Base-by-base conservation (phyloP, 2,888 invertebrate genomes). In the Cheilosia scutellata region DNA sequence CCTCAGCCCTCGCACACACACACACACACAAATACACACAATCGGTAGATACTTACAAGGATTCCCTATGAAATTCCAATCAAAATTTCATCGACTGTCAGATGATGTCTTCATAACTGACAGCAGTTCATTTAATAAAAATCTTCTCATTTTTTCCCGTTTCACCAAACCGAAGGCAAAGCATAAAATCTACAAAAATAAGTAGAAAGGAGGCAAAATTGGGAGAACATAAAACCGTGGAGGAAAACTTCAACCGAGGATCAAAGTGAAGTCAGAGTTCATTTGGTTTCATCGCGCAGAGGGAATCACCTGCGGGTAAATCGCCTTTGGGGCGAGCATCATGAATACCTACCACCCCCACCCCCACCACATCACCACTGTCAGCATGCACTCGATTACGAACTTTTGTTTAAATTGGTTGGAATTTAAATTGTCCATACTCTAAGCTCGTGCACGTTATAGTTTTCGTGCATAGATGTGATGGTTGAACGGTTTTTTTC, bases 361-460 rank as follows among this genome's bases (percentile, higher is more conserved):
- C 37, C 9, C 37, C 37, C 13, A 37, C 4, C 37, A 37, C 65
- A 20, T 31, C 44, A n/a, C 11, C 20, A n/a, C 25, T 16, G 20
- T 60, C 42, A 40, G 65, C 47, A 66, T 42, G 40, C 55, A 58
- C 82, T 62, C 76, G 62, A 82, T 70, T 82, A 68, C 42, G 58
- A 82, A 82, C 76, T 86, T 86, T 86, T 82, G 76, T 76, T 86
- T 62, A 77, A 86, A 82, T 82, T 82, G 82, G 66, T 68, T 71
- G 76, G 62, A 86, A 77, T 86, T 86, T 82, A 86, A 82, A 82
- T 82, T 82, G 70, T 65, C 62, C 37, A 31, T 31, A 27, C 33
- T 37, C 44, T 20, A 25, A 79, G 44, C 49, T 42, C 37, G 25
- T 13, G 51, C 60, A 47, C 58, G 47, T 51, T 55, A 55, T 42